phyloP scores from a whole-genome alignment of 1,140 invertebrate species.

The Paraescarpia echinospica region DNA sequence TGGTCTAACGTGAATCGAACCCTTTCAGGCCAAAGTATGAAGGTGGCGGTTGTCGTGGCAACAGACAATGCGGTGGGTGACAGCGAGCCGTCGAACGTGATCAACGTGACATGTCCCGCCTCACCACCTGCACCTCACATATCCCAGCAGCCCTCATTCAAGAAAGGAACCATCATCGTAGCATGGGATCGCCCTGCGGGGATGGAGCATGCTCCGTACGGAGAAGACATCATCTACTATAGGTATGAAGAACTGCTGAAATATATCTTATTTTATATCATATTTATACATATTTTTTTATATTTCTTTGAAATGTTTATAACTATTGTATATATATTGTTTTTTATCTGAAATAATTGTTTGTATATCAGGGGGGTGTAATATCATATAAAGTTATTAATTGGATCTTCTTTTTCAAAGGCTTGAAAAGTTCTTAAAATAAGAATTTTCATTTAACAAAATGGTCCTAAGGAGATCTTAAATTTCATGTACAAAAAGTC shows the following conservation, averaged over 20 bases:
- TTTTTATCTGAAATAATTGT: no score
- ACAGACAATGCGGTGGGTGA: conserved; percentile 46
- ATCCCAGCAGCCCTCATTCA: conserved; percentile 52
- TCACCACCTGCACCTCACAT: conserved; percentile 46
- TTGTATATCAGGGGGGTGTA: no score
- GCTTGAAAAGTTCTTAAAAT: not conserved
- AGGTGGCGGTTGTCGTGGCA: conserved; percentile 47
- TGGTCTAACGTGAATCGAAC: no score
- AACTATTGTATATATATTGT: no score
- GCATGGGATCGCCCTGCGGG: conserved; percentile 43
- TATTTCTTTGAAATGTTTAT: not conserved
- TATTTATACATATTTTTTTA: not conserved
- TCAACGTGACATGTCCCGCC: conserved; percentile 51
- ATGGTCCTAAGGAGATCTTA: conserved; percentile 11
- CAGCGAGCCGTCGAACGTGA: conserved; percentile 39
- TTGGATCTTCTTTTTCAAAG: conserved; percentile 17
- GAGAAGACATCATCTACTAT: conserved; percentile 50
- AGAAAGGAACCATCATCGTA: conserved; percentile 51
- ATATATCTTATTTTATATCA: not conserved
- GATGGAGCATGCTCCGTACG: conserved; percentile 22
- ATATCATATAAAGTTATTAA: not conserved
- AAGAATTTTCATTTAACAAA: not conserved
- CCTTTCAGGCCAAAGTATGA: conserved; percentile 45
- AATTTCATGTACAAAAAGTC: no score
- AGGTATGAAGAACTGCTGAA: conserved; percentile 34